Base-by-base conservation (phyloP, 64 coral and sea anemone species). In the Pocillopora verrucosa region DNA sequence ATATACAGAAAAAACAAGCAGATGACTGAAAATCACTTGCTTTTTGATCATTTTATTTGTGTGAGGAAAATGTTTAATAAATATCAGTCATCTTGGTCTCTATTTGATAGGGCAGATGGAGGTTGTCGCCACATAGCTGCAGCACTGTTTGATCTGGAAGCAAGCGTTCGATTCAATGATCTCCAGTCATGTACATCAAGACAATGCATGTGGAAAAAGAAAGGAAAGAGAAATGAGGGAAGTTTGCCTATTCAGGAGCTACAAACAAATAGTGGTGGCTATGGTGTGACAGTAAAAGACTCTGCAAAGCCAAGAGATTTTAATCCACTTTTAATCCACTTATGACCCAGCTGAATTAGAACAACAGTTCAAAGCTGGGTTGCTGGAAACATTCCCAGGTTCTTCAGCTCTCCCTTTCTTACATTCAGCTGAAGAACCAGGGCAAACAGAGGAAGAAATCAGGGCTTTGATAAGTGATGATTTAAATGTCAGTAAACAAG, bases 361-460 rank as follows among this genome's bases (percentile, higher is more conserved):
- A 61, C 58, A 82, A 61, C 22, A 65, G 20, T 65, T 82, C n/a
- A 82, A 65, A 82, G 22, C 57, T 60, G 79, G 79, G 35, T 65
- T 82, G 58, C 57, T 61, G 57, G 20, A 82, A 60, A 82, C 61
- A 25, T 60, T 26, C 34, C 61, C 56, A 24, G 16, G 17, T 9
- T 82, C 58, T 63, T 35, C 63, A 34, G 63, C 63, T 63, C 80
- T 65, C 34, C 80, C 59, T 63, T 61, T 83, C 13, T 35, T 83
- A 16, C 26, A 26, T 37, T 45, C 34, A 67, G 13, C 80, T 10
- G 22, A 64, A 83, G n/a, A 61, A 36, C 26, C 63, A 34, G n/a
- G 59, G 80, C 59, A 63, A 83, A 67, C 59, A 36, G 80, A 83
- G 80, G 63, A 83, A 83, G 34, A 63, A 62, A 34, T 83, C 80